Evolutionary conservation across 2,888 invertebrate species (phyloP).

Genomic region (Trachelus troglodyta): DNA sequence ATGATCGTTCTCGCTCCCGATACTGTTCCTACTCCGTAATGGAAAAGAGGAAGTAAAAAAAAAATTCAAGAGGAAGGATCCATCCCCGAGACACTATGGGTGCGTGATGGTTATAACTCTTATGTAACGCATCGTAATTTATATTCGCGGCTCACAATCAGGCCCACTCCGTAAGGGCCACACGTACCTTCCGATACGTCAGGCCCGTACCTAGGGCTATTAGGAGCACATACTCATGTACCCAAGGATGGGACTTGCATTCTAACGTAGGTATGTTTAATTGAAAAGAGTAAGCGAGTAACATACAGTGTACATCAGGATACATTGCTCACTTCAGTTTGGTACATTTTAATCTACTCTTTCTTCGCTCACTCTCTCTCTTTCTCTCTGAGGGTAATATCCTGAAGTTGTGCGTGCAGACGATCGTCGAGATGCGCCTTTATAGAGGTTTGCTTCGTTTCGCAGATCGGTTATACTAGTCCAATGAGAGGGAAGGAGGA

Average conservation of each 20-base stretch:
- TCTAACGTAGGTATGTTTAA: no score
- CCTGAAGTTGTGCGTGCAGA: conserved; percentile 20
- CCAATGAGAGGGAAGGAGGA: no score
- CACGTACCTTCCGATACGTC: conserved; percentile 43
- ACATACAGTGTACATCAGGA: no score
- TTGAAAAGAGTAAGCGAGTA: no score
- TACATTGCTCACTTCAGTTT: no score
- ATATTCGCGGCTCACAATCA: conserved; percentile 49
- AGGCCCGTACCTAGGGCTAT: conserved; percentile 1
- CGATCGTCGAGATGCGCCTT: conserved; percentile 18
- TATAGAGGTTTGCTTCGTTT: neutral
- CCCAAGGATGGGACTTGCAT: no score
- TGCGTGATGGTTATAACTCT: conserved; percentile 30
- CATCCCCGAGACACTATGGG: neutral
- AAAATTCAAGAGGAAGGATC: neutral
- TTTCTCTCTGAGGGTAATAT: conserved; percentile 1
- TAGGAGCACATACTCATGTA: no score
- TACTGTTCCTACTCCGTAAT: no score
- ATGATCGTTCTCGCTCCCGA: no score
- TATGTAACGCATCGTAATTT: conserved; percentile 53
- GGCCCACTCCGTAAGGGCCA: conserved; percentile 48
- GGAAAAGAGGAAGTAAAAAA: conserved; percentile 6
- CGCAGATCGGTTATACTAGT: no score
- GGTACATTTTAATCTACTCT: neutral
- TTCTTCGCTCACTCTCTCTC: neutral